phyloP scores from a whole-genome alignment of 2,797 vertebrate genomes.

The Salarias fasciatus region DNA sequence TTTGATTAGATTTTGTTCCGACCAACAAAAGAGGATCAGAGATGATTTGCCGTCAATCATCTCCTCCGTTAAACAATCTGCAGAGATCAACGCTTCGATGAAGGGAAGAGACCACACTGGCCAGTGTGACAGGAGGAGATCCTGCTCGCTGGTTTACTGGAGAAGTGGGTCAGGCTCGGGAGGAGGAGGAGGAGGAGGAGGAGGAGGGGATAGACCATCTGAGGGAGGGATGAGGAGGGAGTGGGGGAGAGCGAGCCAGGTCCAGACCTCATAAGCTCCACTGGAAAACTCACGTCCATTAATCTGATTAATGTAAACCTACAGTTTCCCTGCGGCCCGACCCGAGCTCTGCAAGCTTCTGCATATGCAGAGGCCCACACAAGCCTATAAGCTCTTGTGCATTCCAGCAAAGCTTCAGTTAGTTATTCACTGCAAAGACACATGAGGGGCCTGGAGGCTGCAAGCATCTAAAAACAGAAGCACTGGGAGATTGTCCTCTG shows the following conservation, averaged over 20 bases:
- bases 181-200: constrained; percentile 35
- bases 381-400: constrained; percentile 32
- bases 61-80: neutral
- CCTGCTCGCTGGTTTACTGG: constrained; percentile 56
- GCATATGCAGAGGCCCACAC: constrained; percentile 8
- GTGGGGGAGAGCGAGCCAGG: constrained; percentile 53
- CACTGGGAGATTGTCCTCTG: neutral
- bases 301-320: constrained; percentile 82
- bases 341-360: constrained; percentile 8
- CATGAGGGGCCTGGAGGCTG: constrained; percentile 9
- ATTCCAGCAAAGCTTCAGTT: constrained; percentile 40
- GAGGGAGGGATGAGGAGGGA: constrained; percentile 28
- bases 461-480: constrained; percentile 34
- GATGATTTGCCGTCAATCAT: no score
- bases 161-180: constrained; percentile 71
- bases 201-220: no score
- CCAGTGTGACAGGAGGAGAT: constrained; percentile 35
- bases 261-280: constrained; percentile 72
- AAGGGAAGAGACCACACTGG: constrained; percentile 9
- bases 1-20: no score
- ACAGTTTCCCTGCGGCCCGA: constrained; percentile 40
- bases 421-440: no score
- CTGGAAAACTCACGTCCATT: constrained; percentile 77
- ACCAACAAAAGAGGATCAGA: no score
- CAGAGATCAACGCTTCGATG: constrained; percentile 17